Conservation (phyloP, 2,797 vertebrate species). For the Chaunax sp. region DNA sequence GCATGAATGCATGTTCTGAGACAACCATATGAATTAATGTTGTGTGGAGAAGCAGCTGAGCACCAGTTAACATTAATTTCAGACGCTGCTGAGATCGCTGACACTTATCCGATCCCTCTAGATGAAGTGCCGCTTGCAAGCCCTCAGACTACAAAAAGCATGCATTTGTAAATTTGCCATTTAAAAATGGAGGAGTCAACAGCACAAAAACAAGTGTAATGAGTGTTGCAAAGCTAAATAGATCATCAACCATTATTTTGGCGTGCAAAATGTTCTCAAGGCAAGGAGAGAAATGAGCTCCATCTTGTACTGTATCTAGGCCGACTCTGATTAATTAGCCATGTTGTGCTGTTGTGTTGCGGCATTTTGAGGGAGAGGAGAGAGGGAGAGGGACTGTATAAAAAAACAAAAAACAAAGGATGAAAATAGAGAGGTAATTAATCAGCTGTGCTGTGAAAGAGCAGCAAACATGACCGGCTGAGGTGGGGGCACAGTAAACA, state of each 20-base stretch:
- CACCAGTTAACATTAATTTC: slow-evolving; percentile 72
- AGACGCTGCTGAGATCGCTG: slow-evolving; percentile 64
- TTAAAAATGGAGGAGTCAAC: slow-evolving; percentile 59
- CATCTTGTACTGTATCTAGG: slow-evolving; percentile 75
- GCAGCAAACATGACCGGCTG: slow-evolving; percentile 58
- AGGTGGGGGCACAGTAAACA: slow-evolving; percentile 41
- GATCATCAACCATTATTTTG: slow-evolving; percentile 68
- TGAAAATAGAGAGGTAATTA: slow-evolving; percentile 83
- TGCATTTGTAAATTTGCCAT: slow-evolving; percentile 44
- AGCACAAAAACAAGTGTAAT: slow-evolving; percentile 68
- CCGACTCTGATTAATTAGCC: slow-evolving; percentile 85
- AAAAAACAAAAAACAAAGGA: slow-evolving; percentile 30
- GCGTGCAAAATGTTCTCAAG: slow-evolving; percentile 46
- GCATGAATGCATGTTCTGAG: slow-evolving; percentile 56
- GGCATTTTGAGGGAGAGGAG: slow-evolving; percentile 70
- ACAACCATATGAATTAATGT: slow-evolving; percentile 72
- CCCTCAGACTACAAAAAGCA: slow-evolving; percentile 31
- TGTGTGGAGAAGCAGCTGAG: slow-evolving; percentile 67
- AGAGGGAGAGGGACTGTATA: slow-evolving; percentile 4
- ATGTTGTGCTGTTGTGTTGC: slow-evolving; percentile 73
- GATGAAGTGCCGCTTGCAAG: slow-evolving; percentile 57
- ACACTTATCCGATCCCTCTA: slow-evolving; percentile 67
- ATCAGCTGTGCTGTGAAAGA: slow-evolving; percentile 74
- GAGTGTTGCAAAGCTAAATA: slow-evolving; percentile 63
- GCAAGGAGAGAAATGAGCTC: slow-evolving; percentile 57